phyloP scores from a whole-genome alignment of 2,888 invertebrate species.

The Philereme transversata region DNA sequence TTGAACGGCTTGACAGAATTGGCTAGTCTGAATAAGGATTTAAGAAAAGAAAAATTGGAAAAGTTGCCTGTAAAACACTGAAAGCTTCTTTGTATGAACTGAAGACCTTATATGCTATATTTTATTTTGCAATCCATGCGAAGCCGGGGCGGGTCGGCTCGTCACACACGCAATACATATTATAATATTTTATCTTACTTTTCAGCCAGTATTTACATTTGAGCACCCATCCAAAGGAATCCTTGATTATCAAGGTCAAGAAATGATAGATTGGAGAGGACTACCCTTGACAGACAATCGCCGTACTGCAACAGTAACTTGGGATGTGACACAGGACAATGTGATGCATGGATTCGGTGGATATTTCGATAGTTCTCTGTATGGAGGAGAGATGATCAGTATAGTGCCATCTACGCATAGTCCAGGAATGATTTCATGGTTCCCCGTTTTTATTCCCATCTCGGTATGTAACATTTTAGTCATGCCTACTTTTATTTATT shows the following conservation, averaged over 20 bases:
- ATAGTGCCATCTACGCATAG: constrained; percentile 96
- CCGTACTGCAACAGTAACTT: constrained; percentile 87
- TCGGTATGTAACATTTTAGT: constrained; percentile 75
- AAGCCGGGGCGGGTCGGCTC: no score
- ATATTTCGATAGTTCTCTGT: constrained; percentile 95
- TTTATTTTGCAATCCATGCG: no score
- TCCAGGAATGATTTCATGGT: constrained; percentile 98
- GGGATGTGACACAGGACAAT: constrained; percentile 88
- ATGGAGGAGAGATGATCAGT: constrained; percentile 93
- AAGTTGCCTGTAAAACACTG: no score
- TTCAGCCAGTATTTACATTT: constrained; percentile 92
- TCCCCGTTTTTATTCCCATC: constrained; percentile 97
- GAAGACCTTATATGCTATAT: no score
- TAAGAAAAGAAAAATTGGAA: no score
- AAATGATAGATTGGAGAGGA: constrained; percentile 86
- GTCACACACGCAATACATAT: neutral
- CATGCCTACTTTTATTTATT: no score
- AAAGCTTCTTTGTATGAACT: no score
- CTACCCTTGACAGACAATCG: constrained; percentile 90
- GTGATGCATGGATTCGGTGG: constrained; percentile 97
- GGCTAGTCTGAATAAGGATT: no score
- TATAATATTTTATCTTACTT: constrained; percentile 24
- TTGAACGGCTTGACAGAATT: no score
- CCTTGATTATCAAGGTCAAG: constrained; percentile 86
- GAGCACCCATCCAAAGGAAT: constrained; percentile 92